Conservation (phyloP, 2,888 invertebrate genomes). For the Automeris io region DNA sequence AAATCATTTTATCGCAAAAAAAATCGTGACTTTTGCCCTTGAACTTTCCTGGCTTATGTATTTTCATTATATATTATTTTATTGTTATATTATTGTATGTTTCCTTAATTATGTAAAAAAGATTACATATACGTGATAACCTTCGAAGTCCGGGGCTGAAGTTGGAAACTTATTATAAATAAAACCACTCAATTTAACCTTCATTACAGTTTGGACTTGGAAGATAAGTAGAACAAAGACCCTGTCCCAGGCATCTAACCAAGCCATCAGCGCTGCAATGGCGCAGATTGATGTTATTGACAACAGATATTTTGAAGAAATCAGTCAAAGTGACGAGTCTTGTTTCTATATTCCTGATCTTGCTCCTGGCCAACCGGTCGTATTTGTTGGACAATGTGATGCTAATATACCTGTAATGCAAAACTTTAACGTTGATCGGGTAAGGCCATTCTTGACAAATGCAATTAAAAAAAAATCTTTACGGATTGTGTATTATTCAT, state of each 20-base stretch:
- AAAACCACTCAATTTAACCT: background rate
- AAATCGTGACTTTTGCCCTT: too few relatives aligned
- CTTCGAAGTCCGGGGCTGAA: too few relatives aligned
- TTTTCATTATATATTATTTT: too few relatives aligned
- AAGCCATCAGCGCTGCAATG: conserved; percentile 33
- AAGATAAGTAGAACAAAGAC: conserved; percentile 43
- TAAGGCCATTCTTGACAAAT: too few relatives aligned
- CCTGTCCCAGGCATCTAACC: conserved; percentile 22
- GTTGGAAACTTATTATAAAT: too few relatives aligned
- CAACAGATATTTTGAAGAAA: conserved; percentile 34
- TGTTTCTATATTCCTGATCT: conserved; percentile 49
- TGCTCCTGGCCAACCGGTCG: conserved; percentile 29
- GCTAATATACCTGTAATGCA: conserved; percentile 29
- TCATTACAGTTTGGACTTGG: conserved; percentile 48
- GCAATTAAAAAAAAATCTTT: too few relatives aligned
- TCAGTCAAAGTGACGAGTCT: conserved; percentile 33
- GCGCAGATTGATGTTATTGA: conserved; percentile 31
- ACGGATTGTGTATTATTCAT: too few relatives aligned
- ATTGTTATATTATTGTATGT: too few relatives aligned
- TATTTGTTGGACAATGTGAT: conserved; percentile 46
- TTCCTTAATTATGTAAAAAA: too few relatives aligned
- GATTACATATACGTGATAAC: too few relatives aligned
- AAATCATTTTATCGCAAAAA: too few relatives aligned
- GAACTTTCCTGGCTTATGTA: too few relatives aligned
- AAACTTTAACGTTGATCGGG: conserved; percentile 33